phyloP scores from a whole-genome alignment of 2,113 vertebrate genomes.

The Ellobius talpinus region DNA sequence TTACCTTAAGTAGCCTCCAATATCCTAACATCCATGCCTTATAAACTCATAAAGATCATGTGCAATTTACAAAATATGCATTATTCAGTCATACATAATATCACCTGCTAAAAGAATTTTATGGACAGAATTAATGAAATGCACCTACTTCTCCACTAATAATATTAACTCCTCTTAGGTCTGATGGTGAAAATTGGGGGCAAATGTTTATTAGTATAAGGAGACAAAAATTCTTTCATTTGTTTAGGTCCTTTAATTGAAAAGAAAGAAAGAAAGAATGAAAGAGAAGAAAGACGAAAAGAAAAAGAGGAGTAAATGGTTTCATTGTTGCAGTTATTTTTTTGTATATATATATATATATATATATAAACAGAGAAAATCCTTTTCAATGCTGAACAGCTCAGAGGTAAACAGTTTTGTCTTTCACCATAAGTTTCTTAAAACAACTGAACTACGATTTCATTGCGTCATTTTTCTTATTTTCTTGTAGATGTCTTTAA shows the following conservation, averaged over 20 bases:
- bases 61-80: background rate
- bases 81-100: background rate
- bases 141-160: background rate
- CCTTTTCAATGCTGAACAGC: background rate
- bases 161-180: background rate
- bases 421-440: background rate
- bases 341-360: too few relatives aligned
- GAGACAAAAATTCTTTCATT: background rate
- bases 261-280: too few relatives aligned
- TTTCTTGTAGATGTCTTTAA: background rate
- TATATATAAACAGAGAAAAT: background rate
- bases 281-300: background rate
- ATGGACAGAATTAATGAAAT: background rate
- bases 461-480: background rate
- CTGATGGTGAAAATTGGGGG: background rate
- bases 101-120: background rate
- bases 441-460: background rate
- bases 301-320: background rate
- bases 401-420: rapidly evolving
- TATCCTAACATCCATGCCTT: background rate
- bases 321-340: background rate
- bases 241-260: background rate
- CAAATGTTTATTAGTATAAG: background rate
- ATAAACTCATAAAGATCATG: background rate
- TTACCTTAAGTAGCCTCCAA: background rate